These are phyloP conservation scores for Eriosoma lanigerum DNA, from an alignment of 1,140 invertebrate species.

Conservation along the genomic window DNA sequence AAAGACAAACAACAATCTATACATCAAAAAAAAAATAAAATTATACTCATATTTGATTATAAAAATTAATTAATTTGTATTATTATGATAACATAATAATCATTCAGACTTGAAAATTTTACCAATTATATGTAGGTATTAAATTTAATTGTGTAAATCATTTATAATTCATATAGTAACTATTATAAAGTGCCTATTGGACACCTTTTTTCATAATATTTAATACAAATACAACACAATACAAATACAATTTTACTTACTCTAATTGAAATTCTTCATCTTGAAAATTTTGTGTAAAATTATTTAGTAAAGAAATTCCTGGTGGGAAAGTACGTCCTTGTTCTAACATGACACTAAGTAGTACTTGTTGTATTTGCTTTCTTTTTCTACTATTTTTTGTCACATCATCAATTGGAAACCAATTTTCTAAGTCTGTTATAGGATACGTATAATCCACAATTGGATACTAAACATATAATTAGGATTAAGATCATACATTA, in stretches of 20 bases:
- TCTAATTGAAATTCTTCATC: not conserved
- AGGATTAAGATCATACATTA: not conserved
- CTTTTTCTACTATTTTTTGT: conserved; percentile 66
- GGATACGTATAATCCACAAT: conserved; percentile 73
- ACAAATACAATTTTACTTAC: not conserved
- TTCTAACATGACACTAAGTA: conserved; percentile 70
- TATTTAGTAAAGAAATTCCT: conserved; percentile 57
- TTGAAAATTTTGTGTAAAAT: conserved; percentile 56
- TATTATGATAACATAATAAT: too few relatives aligned
- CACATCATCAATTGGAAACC: conserved; percentile 78
- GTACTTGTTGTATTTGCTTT: conserved; percentile 72
- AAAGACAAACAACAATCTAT: too few relatives aligned
- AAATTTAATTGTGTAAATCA: too few relatives aligned
- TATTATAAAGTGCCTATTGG: too few relatives aligned
- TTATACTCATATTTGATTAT: too few relatives aligned
- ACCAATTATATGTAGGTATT: too few relatives aligned
- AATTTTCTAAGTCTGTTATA: conserved; percentile 72
- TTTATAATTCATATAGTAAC: too few relatives aligned
- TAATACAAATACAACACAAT: too few relatives aligned
- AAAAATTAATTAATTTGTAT: too few relatives aligned
- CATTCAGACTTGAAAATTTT: too few relatives aligned
- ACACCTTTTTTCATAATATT: too few relatives aligned
- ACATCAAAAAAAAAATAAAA: too few relatives aligned
- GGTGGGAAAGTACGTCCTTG: conserved; percentile 57
- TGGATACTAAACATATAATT: conserved; percentile 64